These are phyloP conservation scores for Anguilla pacifica DNA, from an alignment of 2,797 vertebrate species.

Conservation along the genomic window DNA sequence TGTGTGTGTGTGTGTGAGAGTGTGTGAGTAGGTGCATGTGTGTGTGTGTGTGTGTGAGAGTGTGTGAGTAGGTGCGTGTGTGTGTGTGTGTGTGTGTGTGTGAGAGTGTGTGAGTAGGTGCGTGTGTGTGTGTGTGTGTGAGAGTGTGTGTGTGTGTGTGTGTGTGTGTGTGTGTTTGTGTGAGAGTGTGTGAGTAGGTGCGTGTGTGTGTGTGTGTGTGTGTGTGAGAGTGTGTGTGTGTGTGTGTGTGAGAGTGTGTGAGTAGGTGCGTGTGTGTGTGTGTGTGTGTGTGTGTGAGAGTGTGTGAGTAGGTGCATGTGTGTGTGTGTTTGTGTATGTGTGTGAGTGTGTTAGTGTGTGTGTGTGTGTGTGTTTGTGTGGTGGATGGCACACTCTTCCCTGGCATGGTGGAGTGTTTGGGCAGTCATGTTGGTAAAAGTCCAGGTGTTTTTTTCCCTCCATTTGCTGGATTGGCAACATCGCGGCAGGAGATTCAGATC, in stretches of 20 bases:
- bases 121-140: not conserved
- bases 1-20: not conserved
- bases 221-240: not conserved
- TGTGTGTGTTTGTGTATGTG: too few species aligned
- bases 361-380: too few species aligned
- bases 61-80: not conserved
- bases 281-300: too few species aligned
- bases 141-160: not conserved
- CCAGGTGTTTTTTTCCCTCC: conserved; percentile 70
- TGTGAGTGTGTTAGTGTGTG: too few species aligned
- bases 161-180: conserved; percentile 13
- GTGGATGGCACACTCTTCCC: too few species aligned
- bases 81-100: conserved; percentile 14
- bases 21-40: not conserved
- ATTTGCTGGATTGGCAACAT: conserved; percentile 61
- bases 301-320: too few species aligned
- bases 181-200: too few species aligned
- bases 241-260: conserved; percentile 6
- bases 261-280: too few species aligned
- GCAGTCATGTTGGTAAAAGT: not conserved
- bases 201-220: not conserved
- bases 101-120: too few species aligned
- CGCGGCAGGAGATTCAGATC: conserved; percentile 49
- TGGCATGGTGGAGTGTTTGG: too few species aligned
- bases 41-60: not conserved